phyloP scores from a whole-genome alignment of 2,113 vertebrate genomes.

The Eudyptes chrysolophus region DNA sequence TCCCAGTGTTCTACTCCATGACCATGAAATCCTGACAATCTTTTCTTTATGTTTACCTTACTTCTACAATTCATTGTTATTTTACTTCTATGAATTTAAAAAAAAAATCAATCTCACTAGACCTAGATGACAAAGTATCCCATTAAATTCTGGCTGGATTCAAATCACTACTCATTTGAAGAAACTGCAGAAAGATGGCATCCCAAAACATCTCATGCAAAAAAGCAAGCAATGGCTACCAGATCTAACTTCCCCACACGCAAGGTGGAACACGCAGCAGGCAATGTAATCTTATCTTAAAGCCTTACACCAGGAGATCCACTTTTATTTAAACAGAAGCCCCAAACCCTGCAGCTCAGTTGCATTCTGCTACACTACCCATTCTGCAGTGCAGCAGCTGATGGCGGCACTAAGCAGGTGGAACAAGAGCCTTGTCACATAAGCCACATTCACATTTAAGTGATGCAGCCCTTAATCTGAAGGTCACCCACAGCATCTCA shows the following conservation, averaged over 20 bases:
- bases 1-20: background rate
- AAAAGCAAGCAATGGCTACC: background rate
- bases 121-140: background rate
- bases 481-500: background rate
- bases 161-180: background rate
- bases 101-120: background rate
- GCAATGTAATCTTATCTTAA: background rate
- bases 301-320: too few relatives aligned
- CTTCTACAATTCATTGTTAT: background rate
- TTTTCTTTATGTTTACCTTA: background rate
- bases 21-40: background rate
- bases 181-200: background rate
- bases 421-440: background rate
- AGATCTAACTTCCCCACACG: background rate
- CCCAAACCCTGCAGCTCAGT: background rate
- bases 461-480: background rate
- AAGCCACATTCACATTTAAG: background rate
- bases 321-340: background rate
- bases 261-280: fast-evolving
- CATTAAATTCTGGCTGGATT: background rate
- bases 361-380: background rate
- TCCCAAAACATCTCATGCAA: background rate
- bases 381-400: background rate
- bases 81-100: background rate
- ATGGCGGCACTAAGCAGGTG: background rate